phyloP scores from a whole-genome alignment of 2,888 invertebrate genomes.

The Reticulitermes lucifugus region DNA sequence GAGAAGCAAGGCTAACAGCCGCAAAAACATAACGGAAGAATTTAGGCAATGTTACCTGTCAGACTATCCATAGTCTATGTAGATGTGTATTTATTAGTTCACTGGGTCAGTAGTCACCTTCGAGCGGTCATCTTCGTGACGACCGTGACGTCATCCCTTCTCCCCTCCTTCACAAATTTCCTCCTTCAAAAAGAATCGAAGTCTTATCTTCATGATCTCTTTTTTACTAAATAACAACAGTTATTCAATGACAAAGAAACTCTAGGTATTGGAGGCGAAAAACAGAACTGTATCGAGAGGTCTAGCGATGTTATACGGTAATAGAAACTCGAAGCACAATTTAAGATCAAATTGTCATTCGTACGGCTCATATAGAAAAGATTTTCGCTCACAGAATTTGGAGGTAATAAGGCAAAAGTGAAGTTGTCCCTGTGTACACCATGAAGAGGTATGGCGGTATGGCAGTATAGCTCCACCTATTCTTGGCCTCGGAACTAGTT shows the following conservation, averaged over 20 bases:
- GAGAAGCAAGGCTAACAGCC: background rate
- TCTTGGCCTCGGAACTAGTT: no score
- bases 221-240: constrained; percentile 1
- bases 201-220: background rate
- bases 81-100: constrained; percentile 18
- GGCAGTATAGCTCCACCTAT: no score
- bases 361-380: no score
- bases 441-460: no score
- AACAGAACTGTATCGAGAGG: background rate
- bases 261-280: background rate
- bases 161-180: background rate
- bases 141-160: background rate
- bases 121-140: constrained; percentile 24
- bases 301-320: background rate
- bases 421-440: no score
- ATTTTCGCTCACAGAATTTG: no score
- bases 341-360: no score
- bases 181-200: background rate
- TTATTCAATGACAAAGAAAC: constrained; percentile 13
- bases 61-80: background rate
- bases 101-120: constrained; percentile 21
- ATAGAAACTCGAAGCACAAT: background rate
- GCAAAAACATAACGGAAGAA: background rate
- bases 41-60: background rate
- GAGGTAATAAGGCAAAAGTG: no score